Base-by-base conservation (phyloP, 2,797 vertebrate genomes). In the Trichosurus vulpecula region DNA sequence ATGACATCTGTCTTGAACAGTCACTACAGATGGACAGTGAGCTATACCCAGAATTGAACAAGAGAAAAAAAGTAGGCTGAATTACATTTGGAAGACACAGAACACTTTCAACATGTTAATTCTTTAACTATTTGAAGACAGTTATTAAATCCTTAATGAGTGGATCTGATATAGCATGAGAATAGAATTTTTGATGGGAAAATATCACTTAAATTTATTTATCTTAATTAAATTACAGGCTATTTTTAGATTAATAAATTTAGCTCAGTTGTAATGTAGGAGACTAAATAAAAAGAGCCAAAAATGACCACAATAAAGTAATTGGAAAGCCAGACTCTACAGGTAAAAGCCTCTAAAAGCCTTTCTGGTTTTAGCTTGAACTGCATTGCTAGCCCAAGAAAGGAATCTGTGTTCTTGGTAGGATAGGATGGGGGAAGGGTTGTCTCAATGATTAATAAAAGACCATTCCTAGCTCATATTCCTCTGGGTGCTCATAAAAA, bases 211-310 rank as follows among this genome's bases (percentile, higher is more conserved):
- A 92, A 19, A 0, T 92, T 96, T n/a, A 74, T 74, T 93, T 66
- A 96, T 97, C 92, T 94, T 97, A 95, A 95, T 97, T 94, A 93
- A 96, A 94, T 95, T 51, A 94, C 25, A 92, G 94, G 52, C 94
- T 90, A 1, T 95, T 89, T 92, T 19, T 13, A 91, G 91, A 55
- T n/a, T 13, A 92, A 51, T 58, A 90, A 53, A 1, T 93, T 89
- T 9, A 11, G 92, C 92, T 94, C 92, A 6, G 0, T 2, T 30
- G 30, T 54, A 94, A 91, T 57, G 10, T 54, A 94, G 93, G 90
- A 92, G 93, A 89, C 89, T 92, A 54, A 96, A n/a, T 41, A 94
- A 16, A 61, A 56, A 94, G 66, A 30, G 52, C 56, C 91, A n/a
- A 90, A 22, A 90, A 91, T 52, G 27, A 14, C 11, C 4, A n/a